phyloP scores from a whole-genome alignment of 2,113 vertebrate genomes.

The Chaetodon trifascialis region DNA sequence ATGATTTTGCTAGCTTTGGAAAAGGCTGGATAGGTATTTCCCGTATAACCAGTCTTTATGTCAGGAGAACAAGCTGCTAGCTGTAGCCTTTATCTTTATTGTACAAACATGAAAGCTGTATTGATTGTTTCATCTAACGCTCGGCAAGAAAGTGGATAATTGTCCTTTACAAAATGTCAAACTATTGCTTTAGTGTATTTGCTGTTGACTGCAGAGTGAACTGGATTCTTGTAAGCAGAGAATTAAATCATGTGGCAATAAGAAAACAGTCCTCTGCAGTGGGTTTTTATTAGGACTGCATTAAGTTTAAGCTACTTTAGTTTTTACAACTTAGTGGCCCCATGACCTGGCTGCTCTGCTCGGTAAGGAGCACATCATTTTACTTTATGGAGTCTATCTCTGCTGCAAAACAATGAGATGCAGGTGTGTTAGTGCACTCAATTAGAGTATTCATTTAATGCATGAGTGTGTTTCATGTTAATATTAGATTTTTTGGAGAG shows the following conservation, averaged over 20 bases:
- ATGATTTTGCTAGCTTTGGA: too few relatives aligned
- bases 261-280: slow-evolving; percentile 29
- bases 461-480: background rate
- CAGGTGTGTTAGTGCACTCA: background rate
- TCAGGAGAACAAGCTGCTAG: background rate
- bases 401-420: slow-evolving; percentile 33
- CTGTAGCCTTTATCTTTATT: background rate
- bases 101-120: background rate
- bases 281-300: slow-evolving; percentile 58
- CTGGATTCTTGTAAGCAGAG: slow-evolving; percentile 42
- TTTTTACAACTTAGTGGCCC: slow-evolving; percentile 61
- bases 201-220: slow-evolving; percentile 17
- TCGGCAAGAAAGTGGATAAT: background rate
- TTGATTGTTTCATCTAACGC: background rate
- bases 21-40: too few relatives aligned
- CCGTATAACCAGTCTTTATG: too few relatives aligned
- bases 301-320: slow-evolving; percentile 65
- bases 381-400: slow-evolving; percentile 46
- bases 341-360: slow-evolving; percentile 51
- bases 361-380: slow-evolving; percentile 39
- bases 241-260: slow-evolving; percentile 23
- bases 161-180: background rate
- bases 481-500: background rate
- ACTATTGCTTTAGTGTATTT: background rate
- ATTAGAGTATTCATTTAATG: slow-evolving; percentile 21